Evolutionary conservation across 2,888 invertebrate species (phyloP).

Genomic region (Drosophila ustulata): DNA sequence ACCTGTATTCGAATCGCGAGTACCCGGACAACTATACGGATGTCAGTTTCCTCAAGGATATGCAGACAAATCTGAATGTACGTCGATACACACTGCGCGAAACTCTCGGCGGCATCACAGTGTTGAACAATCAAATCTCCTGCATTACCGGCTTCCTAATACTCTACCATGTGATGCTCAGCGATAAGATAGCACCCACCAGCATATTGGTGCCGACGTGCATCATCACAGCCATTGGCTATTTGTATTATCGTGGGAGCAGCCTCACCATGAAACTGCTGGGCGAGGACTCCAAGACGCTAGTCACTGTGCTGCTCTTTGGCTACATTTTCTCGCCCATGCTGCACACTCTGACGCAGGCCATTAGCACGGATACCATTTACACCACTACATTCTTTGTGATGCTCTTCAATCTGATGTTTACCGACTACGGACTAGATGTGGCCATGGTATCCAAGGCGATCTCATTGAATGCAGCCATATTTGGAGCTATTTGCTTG

Average conservation of each 20-base stretch:
- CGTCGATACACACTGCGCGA: constrained; percentile 87
- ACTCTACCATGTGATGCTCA: constrained; percentile 90
- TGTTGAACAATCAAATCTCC: constrained; percentile 92
- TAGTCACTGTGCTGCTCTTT: constrained; percentile 92
- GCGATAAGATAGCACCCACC: constrained; percentile 88
- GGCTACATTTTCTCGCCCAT: constrained; percentile 96
- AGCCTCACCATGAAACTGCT: constrained; percentile 67
- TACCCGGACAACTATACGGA: constrained; percentile 98
- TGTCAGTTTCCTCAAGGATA: constrained; percentile 92
- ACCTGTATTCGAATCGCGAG: constrained; percentile 94
- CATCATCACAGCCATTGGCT: constrained; percentile 87
- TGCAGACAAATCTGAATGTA: constrained; percentile 93
- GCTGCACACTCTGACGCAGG: constrained; percentile 96
- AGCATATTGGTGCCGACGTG: constrained; percentile 87
- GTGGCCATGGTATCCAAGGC: constrained; percentile 96
- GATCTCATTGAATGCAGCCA: constrained; percentile 96
- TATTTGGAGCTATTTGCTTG: constrained; percentile 97
- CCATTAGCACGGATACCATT: constrained; percentile 98
- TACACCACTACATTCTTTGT: constrained; percentile 96
- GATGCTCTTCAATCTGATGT: constrained; percentile 94
- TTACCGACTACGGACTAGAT: constrained; percentile 95
- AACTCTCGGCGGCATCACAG: constrained; percentile 91
- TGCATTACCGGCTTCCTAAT: constrained; percentile 90
- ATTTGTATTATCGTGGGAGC: constrained; percentile 86
- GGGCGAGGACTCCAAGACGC: constrained; percentile 90